phyloP scores from a whole-genome alignment of 2,113 vertebrate species.

The Percina caprodes region DNA sequence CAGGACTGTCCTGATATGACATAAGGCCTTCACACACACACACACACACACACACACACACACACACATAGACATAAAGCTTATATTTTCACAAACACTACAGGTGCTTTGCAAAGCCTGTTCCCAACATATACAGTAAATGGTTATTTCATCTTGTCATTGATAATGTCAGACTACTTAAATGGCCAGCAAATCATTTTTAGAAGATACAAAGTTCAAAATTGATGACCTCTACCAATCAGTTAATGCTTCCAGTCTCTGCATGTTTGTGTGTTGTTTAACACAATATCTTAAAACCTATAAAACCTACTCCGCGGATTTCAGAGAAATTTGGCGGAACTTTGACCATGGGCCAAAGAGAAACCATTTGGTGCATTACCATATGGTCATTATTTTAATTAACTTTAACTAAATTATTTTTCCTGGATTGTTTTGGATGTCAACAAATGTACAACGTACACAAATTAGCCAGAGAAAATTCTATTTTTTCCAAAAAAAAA shows the following conservation, averaged over 20 bases:
- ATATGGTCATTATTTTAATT: too few species aligned
- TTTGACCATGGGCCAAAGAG: too few species aligned
- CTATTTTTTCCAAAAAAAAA: too few species aligned
- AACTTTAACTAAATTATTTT: too few species aligned
- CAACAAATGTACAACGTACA: too few species aligned
- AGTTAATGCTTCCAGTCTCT: not conserved
- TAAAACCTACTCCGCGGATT: too few species aligned
- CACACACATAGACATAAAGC: not conserved
- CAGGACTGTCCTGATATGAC: constrained; percentile 38
- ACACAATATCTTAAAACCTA: not conserved
- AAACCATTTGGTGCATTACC: too few species aligned
- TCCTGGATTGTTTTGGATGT: too few species aligned
- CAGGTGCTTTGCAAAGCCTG: not conserved
- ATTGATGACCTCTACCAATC: not conserved
- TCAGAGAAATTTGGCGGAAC: too few species aligned
- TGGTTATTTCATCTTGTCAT: not conserved
- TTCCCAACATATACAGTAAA: not conserved
- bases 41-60: not conserved
- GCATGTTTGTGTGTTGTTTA: not conserved
- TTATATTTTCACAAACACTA: not conserved
- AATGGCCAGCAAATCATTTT: not conserved
- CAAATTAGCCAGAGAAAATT: too few species aligned
- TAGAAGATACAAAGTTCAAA: not conserved
- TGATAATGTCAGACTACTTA: not conserved
- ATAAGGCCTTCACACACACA: not conserved